phyloP scores from a whole-genome alignment of 2,113 vertebrate species.

The Anhinga rufa region DNA sequence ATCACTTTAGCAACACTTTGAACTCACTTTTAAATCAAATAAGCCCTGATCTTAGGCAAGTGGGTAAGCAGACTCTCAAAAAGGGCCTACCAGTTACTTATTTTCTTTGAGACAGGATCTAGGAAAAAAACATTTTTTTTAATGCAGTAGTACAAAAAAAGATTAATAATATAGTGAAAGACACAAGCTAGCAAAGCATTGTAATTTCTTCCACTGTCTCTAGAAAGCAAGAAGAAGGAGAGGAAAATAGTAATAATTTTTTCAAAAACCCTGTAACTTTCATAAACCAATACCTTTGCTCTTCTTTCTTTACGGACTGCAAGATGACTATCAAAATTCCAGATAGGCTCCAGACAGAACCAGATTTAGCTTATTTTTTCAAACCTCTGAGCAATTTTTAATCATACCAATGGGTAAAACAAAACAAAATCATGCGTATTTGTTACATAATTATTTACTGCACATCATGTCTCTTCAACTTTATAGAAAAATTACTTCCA shows the following conservation, averaged over 20 bases:
- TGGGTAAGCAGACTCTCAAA: neutral
- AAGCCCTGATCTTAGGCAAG: neutral
- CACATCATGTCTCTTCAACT: neutral
- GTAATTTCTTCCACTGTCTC: neutral
- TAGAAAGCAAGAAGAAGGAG: neutral
- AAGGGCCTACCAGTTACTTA: neutral
- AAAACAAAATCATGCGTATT: neutral
- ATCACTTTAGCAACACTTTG: neutral
- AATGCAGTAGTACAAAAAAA: neutral
- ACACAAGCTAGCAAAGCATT: neutral
- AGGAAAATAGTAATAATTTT: neutral
- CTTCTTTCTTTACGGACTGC: neutral
- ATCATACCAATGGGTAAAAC: neutral
- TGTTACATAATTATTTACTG: neutral
- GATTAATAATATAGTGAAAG: neutral
- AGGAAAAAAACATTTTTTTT: neutral
- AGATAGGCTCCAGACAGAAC: neutral
- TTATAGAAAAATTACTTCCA: neutral
- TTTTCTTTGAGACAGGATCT: neutral
- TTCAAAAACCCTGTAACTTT: neutral
- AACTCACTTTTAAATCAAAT: neutral
- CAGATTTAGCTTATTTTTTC: neutral
- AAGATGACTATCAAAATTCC: conserved; percentile 16
- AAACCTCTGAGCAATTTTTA: neutral
- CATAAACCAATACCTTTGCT: neutral